Evolutionary conservation across 2,113 vertebrate genomes (phyloP).

Genomic region (Sander vitreus): DNA sequence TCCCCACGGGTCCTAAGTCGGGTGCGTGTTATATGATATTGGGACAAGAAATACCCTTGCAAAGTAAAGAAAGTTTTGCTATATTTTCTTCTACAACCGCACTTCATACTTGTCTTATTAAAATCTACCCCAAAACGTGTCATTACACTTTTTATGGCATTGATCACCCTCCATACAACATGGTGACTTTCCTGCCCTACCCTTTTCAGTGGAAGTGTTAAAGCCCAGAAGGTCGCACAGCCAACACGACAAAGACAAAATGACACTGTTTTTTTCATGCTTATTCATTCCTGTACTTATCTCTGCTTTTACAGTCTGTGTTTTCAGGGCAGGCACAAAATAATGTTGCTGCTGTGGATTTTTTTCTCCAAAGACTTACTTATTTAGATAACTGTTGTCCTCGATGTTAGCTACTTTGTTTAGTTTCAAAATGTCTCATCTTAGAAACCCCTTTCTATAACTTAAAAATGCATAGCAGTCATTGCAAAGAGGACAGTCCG

Average conservation of each 20-base stretch:
- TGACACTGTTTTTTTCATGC: neutral
- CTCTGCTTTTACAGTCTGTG: neutral
- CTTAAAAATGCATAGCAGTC: neutral
- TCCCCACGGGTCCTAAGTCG: too few relatives aligned
- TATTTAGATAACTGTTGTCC: neutral
- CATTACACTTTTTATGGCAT: neutral
- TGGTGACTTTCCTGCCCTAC: neutral
- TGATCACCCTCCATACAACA: neutral
- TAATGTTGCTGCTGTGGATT: neutral
- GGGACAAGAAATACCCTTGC: neutral
- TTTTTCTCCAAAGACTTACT: too few relatives aligned
- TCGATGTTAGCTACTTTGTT: neutral
- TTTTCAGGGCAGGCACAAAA: neutral
- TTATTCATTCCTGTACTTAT: neutral
- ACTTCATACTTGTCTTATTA: neutral
- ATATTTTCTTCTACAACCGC: neutral
- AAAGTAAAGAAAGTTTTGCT: neutral
- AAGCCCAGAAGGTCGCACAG: neutral
- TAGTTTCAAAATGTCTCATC: too few relatives aligned
- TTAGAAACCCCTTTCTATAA: too few relatives aligned
- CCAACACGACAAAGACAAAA: neutral
- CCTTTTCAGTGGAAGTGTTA: too few relatives aligned
- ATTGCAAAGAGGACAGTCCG: too few relatives aligned
- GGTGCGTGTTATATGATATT: neutral
- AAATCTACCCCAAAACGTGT: too few relatives aligned